A percentile compares a stretch with the other conserved stretches of the same genome.
phyloP scores from a whole-genome alignment of 2,113 vertebrate genomes.

The Cyprinodon tularosa region DNA sequence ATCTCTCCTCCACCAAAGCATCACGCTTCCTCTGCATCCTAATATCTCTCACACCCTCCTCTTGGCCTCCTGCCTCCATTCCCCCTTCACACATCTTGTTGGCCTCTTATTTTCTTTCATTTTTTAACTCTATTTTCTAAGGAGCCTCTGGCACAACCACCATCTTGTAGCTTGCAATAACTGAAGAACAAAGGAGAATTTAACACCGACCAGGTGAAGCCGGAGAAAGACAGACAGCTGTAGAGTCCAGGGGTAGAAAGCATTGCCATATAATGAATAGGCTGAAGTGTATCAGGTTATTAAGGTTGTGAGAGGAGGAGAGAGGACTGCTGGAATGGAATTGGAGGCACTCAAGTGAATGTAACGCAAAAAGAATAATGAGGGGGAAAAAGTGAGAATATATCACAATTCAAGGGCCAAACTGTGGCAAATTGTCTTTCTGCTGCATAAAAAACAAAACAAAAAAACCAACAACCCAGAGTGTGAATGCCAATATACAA shows the following conservation, averaged over 20 bases:
- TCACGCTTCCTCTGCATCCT: slow-evolving; percentile 63
- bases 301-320: slow-evolving; percentile 57
- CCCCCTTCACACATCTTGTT: slow-evolving; percentile 42
- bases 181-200: slow-evolving; percentile 51
- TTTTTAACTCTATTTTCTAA: slow-evolving; percentile 1
- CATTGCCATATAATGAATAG: slow-evolving; percentile 59
- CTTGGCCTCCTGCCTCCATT: slow-evolving; percentile 40
- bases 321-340: slow-evolving; percentile 54
- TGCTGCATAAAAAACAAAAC: slow-evolving; percentile 30
- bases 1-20: slow-evolving; percentile 48
- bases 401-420: slow-evolving; percentile 61
- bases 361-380: slow-evolving; percentile 58
- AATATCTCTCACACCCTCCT: slow-evolving; percentile 55
- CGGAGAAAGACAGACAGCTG: slow-evolving; percentile 45
- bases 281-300: slow-evolving; percentile 71
- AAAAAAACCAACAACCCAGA: slow-evolving; percentile 37
- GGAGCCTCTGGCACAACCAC: slow-evolving; percentile 62
- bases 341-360: slow-evolving; percentile 60
- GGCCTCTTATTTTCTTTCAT: slow-evolving; percentile 49
- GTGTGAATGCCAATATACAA: slow-evolving; percentile 61
- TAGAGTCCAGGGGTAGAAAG: slow-evolving; percentile 12
- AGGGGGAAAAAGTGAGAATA: slow-evolving; percentile 47
- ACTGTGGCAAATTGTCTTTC: slow-evolving; percentile 61
- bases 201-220: slow-evolving; percentile 50
- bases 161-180: slow-evolving; percentile 62